Conservation (phyloP, 2,113 vertebrate genomes). For the Salvelinus alpinus region DNA sequence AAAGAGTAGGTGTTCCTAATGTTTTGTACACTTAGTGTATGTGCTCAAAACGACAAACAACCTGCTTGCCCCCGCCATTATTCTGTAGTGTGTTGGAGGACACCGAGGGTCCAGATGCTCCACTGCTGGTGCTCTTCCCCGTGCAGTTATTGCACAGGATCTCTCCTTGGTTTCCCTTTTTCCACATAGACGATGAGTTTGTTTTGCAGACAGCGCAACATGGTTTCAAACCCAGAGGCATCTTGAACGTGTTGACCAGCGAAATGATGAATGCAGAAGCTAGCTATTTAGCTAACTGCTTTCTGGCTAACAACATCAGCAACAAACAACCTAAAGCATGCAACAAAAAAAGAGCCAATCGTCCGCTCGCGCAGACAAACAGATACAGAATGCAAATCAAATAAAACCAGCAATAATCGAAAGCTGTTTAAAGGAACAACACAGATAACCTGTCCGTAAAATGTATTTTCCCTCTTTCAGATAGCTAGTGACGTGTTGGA, state of each 20-base stretch:
- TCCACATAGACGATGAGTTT: constrained; percentile 96
- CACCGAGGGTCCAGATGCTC: constrained; percentile 74
- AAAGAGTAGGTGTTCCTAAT: too few relatives aligned
- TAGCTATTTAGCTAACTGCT: background rate
- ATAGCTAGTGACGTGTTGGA: background rate
- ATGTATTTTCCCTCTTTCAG: background rate
- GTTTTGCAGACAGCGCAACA: constrained; percentile 92
- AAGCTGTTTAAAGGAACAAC: background rate
- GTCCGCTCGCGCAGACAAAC: too few relatives aligned
- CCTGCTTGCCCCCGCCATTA: constrained; percentile 81
- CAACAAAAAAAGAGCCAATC: too few relatives aligned
- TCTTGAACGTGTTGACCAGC: constrained; percentile 43
- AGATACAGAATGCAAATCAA: background rate
- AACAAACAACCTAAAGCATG: too few relatives aligned
- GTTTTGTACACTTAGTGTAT: background rate
- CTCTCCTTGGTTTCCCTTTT: constrained; percentile 91
- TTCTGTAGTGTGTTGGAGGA: constrained; percentile 77
- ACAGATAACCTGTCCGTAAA: background rate
- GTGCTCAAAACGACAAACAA: constrained; percentile 31
- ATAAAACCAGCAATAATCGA: background rate
- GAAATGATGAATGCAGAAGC: background rate
- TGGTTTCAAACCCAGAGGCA: constrained; percentile 94
- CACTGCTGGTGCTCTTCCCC: constrained; percentile 75
- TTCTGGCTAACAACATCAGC: too few relatives aligned
- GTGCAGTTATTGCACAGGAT: constrained; percentile 94